Conservation (phyloP, 1,140 invertebrate genomes). For the Acromyrmex charruanus region DNA sequence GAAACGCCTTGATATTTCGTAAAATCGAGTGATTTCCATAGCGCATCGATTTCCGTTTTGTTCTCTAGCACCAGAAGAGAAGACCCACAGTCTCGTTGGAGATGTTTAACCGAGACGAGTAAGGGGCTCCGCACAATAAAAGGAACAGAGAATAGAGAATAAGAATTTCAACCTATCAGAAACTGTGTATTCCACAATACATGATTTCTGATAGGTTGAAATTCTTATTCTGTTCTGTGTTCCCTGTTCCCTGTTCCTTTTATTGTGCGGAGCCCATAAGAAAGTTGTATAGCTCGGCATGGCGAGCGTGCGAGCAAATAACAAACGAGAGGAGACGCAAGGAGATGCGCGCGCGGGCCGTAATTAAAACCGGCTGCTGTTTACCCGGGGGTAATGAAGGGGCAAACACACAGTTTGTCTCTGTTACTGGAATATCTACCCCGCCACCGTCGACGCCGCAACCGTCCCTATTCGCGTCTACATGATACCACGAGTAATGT, state of each 20-base stretch:
- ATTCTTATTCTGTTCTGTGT: too few relatives aligned
- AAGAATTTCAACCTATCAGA: too few relatives aligned
- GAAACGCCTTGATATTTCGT: not conserved
- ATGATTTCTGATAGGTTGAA: too few relatives aligned
- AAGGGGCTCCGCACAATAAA: slow-evolving; percentile 24
- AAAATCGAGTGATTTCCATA: not conserved
- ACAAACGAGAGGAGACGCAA: slow-evolving; percentile 84
- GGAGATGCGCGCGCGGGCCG: slow-evolving; percentile 77
- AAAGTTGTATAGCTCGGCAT: slow-evolving; percentile 81
- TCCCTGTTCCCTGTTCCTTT: too few relatives aligned
- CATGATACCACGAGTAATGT: slow-evolving; percentile 37
- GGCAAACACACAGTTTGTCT: slow-evolving; percentile 85
- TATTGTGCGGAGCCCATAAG: slow-evolving; percentile 30
- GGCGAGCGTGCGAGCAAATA: slow-evolving; percentile 83
- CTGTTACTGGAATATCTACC: slow-evolving; percentile 80
- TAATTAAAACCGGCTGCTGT: slow-evolving; percentile 86
- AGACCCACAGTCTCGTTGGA: slow-evolving; percentile 71
- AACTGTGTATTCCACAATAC: too few relatives aligned
- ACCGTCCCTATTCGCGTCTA: slow-evolving; percentile 50
- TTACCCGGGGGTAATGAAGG: slow-evolving; percentile 85
- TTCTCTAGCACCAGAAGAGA: not conserved
- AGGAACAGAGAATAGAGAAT: too few relatives aligned
- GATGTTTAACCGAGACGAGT: slow-evolving; percentile 80
- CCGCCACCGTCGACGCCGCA: slow-evolving; percentile 21
- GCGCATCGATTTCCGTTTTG: not conserved